Evolutionary conservation across 2,888 invertebrate genomes (phyloP), one percentile per base, ranked within the genome.

Genomic region (Nemotelus nigrinus): DNA sequence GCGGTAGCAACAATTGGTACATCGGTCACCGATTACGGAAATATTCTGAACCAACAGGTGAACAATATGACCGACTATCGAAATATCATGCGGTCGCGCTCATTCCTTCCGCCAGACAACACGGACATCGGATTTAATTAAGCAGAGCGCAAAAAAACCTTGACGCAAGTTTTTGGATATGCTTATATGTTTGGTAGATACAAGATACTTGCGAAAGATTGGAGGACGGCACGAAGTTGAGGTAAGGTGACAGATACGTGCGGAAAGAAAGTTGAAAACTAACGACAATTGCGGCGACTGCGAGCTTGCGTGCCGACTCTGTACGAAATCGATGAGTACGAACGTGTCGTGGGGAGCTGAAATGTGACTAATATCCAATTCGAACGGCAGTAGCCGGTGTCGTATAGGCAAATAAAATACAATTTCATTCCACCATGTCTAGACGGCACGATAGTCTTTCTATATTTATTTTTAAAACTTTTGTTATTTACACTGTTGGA

Each of bases 381-480:
- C 8, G 8, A 25, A 25, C 53, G 50, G 53, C 70, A 44, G 53
- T 43, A 43, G 53, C 55, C 6, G 55, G 41, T 3, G 43, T 43
- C 8, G 74, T 47, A 43, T 60, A 48, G 74, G 63, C 48, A 63
- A 74, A 74, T 60, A 60, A 74, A 74, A 74, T 60, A 74, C 25
- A 57, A 74, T 60, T 48, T 74, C 74, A 74, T 74, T 74, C 74
- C 74, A 48, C 47, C 74, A 74, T 74, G 74, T 74, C 74, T 74
- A 74, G 74, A 74, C 74, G 74, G 47, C 63, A 41, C 63, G 74
- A 74, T 60, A 74, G n/a, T 60, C 43, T 74, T 50, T 48, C 39
- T 48, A 63, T 47, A 48, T 74, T 74, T 63, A 63, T 74, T 74
- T 74, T 74, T 70, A 55, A 65, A 70, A 70, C 55, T 74, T 60